A percentile compares a stretch with the other conserved stretches of the same genome.
phyloP scores from a whole-genome alignment of 2,888 invertebrate genomes.

The Volucella bombylans region DNA sequence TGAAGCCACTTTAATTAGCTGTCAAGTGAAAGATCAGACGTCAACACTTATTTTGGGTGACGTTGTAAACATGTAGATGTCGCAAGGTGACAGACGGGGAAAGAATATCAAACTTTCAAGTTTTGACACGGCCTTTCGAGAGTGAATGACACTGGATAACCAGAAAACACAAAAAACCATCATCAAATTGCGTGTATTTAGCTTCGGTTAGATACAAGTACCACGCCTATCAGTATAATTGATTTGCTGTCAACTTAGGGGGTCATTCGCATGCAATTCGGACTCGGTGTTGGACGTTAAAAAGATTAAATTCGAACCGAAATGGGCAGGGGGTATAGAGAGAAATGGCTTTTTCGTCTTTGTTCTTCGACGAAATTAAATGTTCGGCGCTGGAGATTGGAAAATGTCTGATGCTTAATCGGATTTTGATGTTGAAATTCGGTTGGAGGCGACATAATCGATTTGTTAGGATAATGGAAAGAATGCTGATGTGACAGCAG shows the following conservation, averaged over 20 bases:
- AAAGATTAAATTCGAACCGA: constrained; percentile 1
- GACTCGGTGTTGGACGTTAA: constrained; percentile 23
- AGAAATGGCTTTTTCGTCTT: constrained; percentile 26
- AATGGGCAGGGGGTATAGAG: neutral
- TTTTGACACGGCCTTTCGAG: constrained; percentile 51
- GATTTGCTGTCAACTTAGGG: constrained; percentile 50
- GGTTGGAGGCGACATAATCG: constrained; percentile 10
- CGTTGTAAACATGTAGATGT: constrained; percentile 23
- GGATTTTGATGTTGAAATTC: constrained; percentile 49
- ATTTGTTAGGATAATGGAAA: constrained; percentile 16
- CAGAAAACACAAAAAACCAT: too few species aligned
- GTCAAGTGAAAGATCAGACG: constrained; percentile 38
- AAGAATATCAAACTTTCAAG: constrained; percentile 38
- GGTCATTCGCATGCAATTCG: constrained; percentile 51
- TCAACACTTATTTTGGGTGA: constrained; percentile 37
- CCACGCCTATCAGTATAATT: constrained; percentile 44
- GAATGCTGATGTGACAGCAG: neutral
- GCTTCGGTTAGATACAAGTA: constrained; percentile 14
- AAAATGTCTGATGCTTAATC: constrained; percentile 29
- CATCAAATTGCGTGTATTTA: constrained; percentile 43
- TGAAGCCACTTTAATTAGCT: constrained; percentile 44
- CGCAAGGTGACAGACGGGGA: constrained; percentile 29
- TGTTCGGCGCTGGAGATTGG: constrained; percentile 3
- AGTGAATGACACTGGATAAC: constrained; percentile 36
- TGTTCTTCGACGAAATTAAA: constrained; percentile 24